phyloP scores from a whole-genome alignment of 2,888 invertebrate genomes.

The Chesias legatella region DNA sequence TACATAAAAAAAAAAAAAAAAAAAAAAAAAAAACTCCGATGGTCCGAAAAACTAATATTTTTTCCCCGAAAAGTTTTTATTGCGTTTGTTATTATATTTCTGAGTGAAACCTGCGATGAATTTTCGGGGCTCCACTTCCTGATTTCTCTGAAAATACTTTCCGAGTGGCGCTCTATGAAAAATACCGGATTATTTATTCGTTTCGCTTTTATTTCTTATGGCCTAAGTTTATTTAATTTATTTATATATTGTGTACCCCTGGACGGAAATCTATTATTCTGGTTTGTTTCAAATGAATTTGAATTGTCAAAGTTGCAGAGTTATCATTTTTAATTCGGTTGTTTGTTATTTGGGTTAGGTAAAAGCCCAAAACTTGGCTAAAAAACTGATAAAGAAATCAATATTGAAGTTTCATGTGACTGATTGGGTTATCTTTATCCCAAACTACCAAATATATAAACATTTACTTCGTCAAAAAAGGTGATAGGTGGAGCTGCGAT shows the following conservation, averaged over 20 bases:
- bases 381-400: too few species aligned
- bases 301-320: slow-evolving; percentile 5
- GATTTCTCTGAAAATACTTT: slow-evolving; percentile 46
- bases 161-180: slow-evolving; percentile 26
- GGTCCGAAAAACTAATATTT: slow-evolving; percentile 53
- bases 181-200: slow-evolving; percentile 35
- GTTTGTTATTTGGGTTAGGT: slow-evolving; percentile 5
- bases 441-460: too few species aligned
- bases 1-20: too few species aligned
- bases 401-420: too few species aligned
- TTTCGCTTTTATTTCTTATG: slow-evolving; percentile 27
- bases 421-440: too few species aligned
- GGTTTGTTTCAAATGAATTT: not conserved
- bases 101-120: slow-evolving; percentile 40
- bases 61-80: slow-evolving; percentile 49
- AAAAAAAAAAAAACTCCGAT: too few species aligned
- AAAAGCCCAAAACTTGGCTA: not conserved
- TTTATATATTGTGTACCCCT: slow-evolving; percentile 2
- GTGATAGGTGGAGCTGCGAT: too few species aligned
- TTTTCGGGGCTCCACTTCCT: slow-evolving; percentile 38
- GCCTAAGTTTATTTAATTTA: slow-evolving; percentile 34
- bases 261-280: too few species aligned
- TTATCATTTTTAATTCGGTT: slow-evolving; percentile 8
- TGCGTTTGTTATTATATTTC: slow-evolving; percentile 53
- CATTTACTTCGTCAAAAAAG: too few species aligned